Percentiles rank a stretch among this genome's conserved stretches.
These are phyloP conservation scores for Heliothis virescens DNA, from an alignment of 1,140 invertebrate species.

Conservation along the genomic window DNA sequence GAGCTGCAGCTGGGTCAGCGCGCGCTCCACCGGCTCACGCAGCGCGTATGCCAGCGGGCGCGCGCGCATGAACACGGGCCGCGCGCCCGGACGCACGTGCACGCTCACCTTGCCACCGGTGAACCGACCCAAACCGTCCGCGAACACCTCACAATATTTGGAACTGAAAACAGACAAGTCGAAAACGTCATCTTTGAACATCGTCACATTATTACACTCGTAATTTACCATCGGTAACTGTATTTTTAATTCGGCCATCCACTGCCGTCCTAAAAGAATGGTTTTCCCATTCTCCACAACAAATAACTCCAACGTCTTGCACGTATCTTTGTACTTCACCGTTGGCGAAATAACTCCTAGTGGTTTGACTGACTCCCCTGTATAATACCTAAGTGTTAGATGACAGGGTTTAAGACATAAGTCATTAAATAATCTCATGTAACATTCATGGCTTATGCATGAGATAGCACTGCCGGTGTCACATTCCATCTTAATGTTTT, in stretches of 20 bases:
- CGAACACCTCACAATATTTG: neutral
- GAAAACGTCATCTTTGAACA: neutral
- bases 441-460: neutral
- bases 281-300: neutral
- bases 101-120: neutral
- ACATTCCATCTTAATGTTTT: neutral
- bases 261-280: neutral
- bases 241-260: slow-evolving; percentile 9
- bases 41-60: slow-evolving; percentile 57
- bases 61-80: too few species aligned
- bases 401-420: neutral
- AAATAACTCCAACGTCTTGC: neutral
- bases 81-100: neutral
- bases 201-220: neutral
- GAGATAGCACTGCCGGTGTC: neutral
- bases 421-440: neutral
- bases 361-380: neutral
- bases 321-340: neutral
- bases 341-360: neutral
- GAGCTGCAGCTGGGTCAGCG: slow-evolving; percentile 52
- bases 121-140: neutral
- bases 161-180: neutral
- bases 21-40: slow-evolving; percentile 53
- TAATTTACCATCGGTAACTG: neutral
- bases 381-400: neutral